These are phyloP conservation scores for Nebria brevicollis DNA, from an alignment of 2,888 invertebrate genomes.

Conservation along the genomic window DNA sequence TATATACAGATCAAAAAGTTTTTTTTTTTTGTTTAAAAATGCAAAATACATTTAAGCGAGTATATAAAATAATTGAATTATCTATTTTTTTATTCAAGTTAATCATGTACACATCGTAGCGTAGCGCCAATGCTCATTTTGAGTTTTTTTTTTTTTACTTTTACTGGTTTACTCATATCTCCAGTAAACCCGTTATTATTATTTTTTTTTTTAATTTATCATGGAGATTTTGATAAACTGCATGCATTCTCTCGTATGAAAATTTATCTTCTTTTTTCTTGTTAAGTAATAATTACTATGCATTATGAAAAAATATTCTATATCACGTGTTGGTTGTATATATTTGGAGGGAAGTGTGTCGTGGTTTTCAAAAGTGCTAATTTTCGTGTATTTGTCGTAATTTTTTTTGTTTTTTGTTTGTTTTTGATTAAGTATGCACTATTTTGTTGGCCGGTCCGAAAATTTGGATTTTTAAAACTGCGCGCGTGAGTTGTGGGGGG, in stretches of 20 bases:
- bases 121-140: conserved; percentile 53
- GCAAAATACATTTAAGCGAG: conserved; percentile 63
- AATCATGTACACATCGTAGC: conserved; percentile 64
- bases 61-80: conserved; percentile 64
- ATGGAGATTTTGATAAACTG: neutral
- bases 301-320: conserved; percentile 60
- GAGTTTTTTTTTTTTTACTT: conserved; percentile 27
- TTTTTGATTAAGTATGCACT: neutral
- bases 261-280: conserved; percentile 29
- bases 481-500: conserved; percentile 12
- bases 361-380: conserved; percentile 15
- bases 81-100: conserved; percentile 58
- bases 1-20: conserved; percentile 59
- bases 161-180: conserved; percentile 23
- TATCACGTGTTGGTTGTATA: conserved; percentile 58
- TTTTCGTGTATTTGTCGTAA: conserved; percentile 2
- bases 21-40: conserved; percentile 55
- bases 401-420: neutral
- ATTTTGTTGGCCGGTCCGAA: neutral
- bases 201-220: too few species aligned
- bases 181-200: conserved; percentile 1
- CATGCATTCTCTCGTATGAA: neutral
- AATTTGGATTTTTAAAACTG: conserved; percentile 4
- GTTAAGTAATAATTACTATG: conserved; percentile 50
- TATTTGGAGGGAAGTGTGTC: conserved; percentile 44